These are phyloP conservation scores for Drosophila sp. DNA, from an alignment of 1,140 invertebrate species.

Conservation along the genomic window DNA sequence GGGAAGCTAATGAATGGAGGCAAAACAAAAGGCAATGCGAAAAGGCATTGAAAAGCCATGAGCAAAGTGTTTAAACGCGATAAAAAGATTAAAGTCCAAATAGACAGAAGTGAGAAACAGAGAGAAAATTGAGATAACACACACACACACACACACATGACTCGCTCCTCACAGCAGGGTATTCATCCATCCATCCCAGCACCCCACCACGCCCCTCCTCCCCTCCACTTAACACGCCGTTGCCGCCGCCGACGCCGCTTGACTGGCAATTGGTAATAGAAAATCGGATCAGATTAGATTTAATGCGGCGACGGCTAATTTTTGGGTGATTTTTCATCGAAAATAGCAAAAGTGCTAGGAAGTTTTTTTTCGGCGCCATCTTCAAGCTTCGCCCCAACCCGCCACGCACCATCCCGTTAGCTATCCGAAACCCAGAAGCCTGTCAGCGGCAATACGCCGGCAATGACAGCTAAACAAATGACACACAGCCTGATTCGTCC, in stretches of 20 bases:
- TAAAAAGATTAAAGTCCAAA: conserved; percentile 79
- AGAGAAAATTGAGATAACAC: conserved; percentile 54
- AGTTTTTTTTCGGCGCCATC: conserved; percentile 30
- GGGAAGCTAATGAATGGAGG: conserved; percentile 42
- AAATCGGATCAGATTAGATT: conserved; percentile 81
- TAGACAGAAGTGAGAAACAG: conserved; percentile 21
- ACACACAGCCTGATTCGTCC: conserved; percentile 58
- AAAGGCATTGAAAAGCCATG: conserved; percentile 63
- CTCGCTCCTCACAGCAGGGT: conserved; percentile 18
- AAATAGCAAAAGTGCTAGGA: conserved; percentile 26
- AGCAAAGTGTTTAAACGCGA: conserved; percentile 74
- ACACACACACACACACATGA: conserved; percentile 24
- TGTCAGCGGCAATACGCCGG: conserved; percentile 72
- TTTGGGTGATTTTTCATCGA: conserved; percentile 72
- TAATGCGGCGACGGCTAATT: conserved; percentile 77
- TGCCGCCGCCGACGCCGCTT: conserved; percentile 2
- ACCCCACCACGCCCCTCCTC: background rate
- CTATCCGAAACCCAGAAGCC: conserved; percentile 39
- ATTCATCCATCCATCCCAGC: background rate
- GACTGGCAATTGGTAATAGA: conserved; percentile 70
- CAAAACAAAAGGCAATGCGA: conserved; percentile 45
- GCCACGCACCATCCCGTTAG: conserved; percentile 28
- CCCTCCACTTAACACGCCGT: conserved; percentile 11
- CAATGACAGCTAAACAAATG: conserved; percentile 81
- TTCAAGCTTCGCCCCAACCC: background rate